Percentiles rank a stretch among this genome's conserved stretches.
phyloP scores from a whole-genome alignment of 53 echinoderm and acorn worm genomes.

The Pentamera pediparva region DNA sequence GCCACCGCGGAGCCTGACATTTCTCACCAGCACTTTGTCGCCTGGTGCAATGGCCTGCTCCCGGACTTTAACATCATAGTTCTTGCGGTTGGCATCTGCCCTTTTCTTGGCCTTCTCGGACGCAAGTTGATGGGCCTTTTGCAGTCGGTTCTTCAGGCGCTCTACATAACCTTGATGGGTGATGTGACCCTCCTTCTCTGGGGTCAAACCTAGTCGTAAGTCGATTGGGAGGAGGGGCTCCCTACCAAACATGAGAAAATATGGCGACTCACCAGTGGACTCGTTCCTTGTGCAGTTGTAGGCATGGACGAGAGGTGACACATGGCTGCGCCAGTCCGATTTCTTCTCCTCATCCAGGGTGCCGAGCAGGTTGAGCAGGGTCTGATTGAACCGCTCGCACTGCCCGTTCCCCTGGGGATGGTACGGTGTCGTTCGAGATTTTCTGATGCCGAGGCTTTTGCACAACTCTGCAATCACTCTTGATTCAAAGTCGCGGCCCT shows the following conservation, averaged over 20 bases:
- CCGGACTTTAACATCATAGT: constrained; percentile 36
- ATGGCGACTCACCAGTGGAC: constrained; percentile 33
- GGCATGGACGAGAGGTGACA: constrained; percentile 54
- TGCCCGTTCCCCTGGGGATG: constrained; percentile 51
- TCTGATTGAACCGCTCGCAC: constrained; percentile 56
- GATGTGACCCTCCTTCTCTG: not conserved
- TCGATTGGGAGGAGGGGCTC: constrained; percentile 46
- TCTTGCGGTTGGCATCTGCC: not conserved
- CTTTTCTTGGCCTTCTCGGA: constrained; percentile 30
- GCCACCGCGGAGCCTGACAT: constrained; percentile 20
- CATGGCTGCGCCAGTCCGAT: constrained; percentile 43
- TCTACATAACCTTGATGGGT: constrained; percentile 22
- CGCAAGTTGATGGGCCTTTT: constrained; percentile 44
- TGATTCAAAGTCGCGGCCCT: constrained; percentile 50
- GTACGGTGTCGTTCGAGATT: constrained; percentile 39
- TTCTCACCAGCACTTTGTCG: constrained; percentile 33
- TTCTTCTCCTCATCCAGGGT: constrained; percentile 42
- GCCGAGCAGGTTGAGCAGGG: constrained; percentile 46
- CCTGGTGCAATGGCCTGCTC: constrained; percentile 16
- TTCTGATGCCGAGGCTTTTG: constrained; percentile 18
- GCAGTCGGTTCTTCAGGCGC: constrained; percentile 31
- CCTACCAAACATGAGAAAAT: constrained; percentile 38
- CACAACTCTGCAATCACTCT: constrained; percentile 36
- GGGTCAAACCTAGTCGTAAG: constrained; percentile 29
- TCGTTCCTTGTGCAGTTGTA: constrained; percentile 36